Evolutionary conservation across 2,113 vertebrate genomes (phyloP).

Genomic region (Ctenodactylus gundi): DNA sequence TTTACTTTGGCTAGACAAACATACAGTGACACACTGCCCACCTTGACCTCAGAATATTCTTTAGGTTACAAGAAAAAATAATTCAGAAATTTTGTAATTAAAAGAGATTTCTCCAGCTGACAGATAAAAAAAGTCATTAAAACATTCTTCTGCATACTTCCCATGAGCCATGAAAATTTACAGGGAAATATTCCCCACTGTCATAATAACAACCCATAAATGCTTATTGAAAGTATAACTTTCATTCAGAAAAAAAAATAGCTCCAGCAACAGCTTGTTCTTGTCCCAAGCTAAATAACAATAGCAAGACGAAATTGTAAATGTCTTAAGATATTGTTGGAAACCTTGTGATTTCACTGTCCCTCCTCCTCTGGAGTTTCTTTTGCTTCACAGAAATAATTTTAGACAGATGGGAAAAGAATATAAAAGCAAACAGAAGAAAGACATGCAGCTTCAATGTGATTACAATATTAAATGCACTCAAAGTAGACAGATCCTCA

Average conservation of each 20-base stretch:
- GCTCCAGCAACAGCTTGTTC: background rate
- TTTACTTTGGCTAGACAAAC: constrained; percentile 14
- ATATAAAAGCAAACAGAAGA: constrained; percentile 38
- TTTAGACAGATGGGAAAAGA: constrained; percentile 2
- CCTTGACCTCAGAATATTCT: background rate
- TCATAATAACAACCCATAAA: background rate
- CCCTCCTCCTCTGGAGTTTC: background rate
- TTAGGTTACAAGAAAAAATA: background rate
- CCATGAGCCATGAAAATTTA: constrained; percentile 8
- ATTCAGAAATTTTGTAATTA: background rate
- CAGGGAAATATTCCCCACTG: background rate
- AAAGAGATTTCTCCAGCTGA: background rate
- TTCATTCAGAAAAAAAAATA: constrained; percentile 18
- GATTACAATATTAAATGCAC: constrained; percentile 77
- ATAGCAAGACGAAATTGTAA: constrained; percentile 17
- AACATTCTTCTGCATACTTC: background rate
- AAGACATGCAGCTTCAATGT: constrained; percentile 20
- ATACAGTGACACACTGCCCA: background rate
- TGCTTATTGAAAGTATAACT: background rate
- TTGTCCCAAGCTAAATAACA: constrained; percentile 28
- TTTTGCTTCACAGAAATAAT: constrained; percentile 44
- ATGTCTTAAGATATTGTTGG: constrained; percentile 25
- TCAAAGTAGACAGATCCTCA: constrained; percentile 83
- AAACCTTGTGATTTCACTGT: constrained; percentile 28
- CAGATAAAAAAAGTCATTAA: background rate